Evolutionary conservation across 2,113 vertebrate genomes (phyloP).

Genomic region (Gymnocephalus cernua): DNA sequence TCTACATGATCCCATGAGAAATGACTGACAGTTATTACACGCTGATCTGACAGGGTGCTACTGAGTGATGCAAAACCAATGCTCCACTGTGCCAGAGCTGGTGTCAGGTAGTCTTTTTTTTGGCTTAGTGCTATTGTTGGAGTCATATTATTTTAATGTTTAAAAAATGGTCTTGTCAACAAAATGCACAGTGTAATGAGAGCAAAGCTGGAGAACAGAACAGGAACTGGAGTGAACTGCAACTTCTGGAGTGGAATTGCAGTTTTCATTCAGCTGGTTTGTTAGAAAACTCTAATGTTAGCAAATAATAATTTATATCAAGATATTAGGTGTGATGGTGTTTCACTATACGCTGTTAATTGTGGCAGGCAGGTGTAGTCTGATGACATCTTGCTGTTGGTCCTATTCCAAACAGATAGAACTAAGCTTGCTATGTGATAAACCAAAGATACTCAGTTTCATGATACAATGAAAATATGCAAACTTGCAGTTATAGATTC

Average conservation of each 20-base stretch:
- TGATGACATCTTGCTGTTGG: background rate
- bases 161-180: constrained; percentile 29
- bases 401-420: background rate
- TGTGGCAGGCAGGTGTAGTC: background rate
- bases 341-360: background rate
- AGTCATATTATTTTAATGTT: constrained; percentile 15
- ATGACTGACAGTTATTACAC: constrained; percentile 69
- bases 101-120: constrained; percentile 36
- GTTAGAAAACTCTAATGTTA: background rate
- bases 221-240: background rate
- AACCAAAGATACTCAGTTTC: background rate
- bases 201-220: constrained; percentile 2
- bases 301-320: background rate
- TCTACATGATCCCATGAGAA: constrained; percentile 50
- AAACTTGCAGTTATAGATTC: background rate
- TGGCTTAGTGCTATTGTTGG: constrained; percentile 19
- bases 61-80: constrained; percentile 45
- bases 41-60: constrained; percentile 56
- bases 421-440: background rate
- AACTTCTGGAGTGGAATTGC: background rate
- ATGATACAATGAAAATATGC: background rate
- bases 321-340: too few species aligned
- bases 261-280: background rate
- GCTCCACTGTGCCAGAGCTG: constrained; percentile 37
- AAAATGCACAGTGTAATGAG: constrained; percentile 36